A percentile compares a stretch with the other conserved stretches of the same genome.
These are phyloP conservation scores for Triplophysa bombifrons DNA, from an alignment of 2,797 vertebrate genomes.

Conservation along the genomic window DNA sequence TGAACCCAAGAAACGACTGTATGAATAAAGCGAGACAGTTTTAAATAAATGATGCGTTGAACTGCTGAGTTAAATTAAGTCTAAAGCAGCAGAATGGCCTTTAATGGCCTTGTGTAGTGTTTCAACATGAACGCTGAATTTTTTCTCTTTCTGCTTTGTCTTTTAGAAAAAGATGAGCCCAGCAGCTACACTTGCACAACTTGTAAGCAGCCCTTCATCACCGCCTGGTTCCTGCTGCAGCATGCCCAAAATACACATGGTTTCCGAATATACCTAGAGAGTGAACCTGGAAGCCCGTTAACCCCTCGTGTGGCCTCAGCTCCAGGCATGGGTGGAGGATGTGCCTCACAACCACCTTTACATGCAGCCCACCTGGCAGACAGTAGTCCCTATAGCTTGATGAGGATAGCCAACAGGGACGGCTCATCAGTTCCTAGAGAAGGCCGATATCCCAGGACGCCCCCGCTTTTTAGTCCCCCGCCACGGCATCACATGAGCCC, in stretches of 20 bases:
- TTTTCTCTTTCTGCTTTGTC: constrained; percentile 23
- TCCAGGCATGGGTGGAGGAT: constrained; percentile 96
- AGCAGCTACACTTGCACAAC: constrained; percentile 99
- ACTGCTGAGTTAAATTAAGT: neutral
- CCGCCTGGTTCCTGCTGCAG: constrained; percentile 98
- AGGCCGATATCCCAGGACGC: constrained; percentile 93
- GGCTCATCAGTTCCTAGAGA: constrained; percentile 83
- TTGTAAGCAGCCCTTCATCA: constrained; percentile 98
- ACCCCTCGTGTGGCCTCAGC: constrained; percentile 94
- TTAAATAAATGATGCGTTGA: neutral
- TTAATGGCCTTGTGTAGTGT: neutral
- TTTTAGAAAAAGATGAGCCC: constrained; percentile 96
- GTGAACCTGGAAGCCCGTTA: constrained; percentile 94
- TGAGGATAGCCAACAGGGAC: constrained; percentile 94
- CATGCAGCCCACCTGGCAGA: constrained; percentile 96
- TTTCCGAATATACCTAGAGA: constrained; percentile 98
- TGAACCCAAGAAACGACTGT: constrained; percentile 1
- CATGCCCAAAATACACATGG: constrained; percentile 98
- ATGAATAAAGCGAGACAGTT: neutral
- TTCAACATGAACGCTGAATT: constrained; percentile 51
- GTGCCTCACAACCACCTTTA: constrained; percentile 93
- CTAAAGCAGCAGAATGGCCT: too few species aligned
- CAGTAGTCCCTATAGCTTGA: constrained; percentile 95
- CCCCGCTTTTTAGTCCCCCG: constrained; percentile 96
- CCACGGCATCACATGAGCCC: constrained; percentile 96